Percentiles rank a stretch among this genome's conserved stretches.
Evolutionary conservation across 2,797 vertebrate genomes (phyloP).

Genomic region (Syngnathus acus): DNA sequence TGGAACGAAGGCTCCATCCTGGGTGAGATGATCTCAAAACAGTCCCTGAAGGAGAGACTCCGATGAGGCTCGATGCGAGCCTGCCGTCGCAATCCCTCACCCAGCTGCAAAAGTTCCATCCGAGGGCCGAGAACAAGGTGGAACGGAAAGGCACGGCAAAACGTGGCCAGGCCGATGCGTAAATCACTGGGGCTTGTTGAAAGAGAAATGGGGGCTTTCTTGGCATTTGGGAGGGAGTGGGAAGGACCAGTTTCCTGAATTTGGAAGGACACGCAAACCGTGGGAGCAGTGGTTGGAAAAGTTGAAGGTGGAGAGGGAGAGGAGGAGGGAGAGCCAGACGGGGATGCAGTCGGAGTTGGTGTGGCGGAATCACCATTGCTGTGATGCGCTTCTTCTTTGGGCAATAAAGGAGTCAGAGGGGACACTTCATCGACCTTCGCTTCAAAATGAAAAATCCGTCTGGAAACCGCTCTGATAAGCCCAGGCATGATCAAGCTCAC

Average conservation of each 20-base stretch:
- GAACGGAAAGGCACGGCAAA: conserved; percentile 95
- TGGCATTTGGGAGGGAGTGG: conserved; percentile 59
- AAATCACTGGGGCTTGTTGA: conserved; percentile 84
- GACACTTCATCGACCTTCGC: conserved; percentile 88
- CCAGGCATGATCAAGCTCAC: conserved; percentile 92
- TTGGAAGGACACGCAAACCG: conserved; percentile 63
- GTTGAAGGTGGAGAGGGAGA: conserved; percentile 71
- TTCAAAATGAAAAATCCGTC: conserved; percentile 84
- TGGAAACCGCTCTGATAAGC: conserved; percentile 87
- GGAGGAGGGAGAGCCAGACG: conserved; percentile 61
- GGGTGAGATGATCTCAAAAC: conserved; percentile 93
- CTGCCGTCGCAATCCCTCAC: conserved; percentile 88
- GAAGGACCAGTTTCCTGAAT: conserved; percentile 70
- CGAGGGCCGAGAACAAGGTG: conserved; percentile 89
- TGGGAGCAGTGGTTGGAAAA: conserved; percentile 42
- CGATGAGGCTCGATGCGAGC: conserved; percentile 82
- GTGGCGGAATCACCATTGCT: conserved; percentile 54
- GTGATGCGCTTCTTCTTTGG: conserved; percentile 68
- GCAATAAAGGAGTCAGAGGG: conserved; percentile 69
- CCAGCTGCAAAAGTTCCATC: conserved; percentile 91
- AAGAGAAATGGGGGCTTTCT: conserved; percentile 67
- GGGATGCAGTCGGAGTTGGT: conserved; percentile 54
- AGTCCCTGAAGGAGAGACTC: conserved; percentile 84
- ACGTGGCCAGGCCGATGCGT: conserved; percentile 88
- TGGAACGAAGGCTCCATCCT: conserved; percentile 88